A percentile compares a stretch with the other conserved stretches of the same genome.
phyloP scores from a whole-genome alignment of 2,888 invertebrate species.

The Eremobia ochroleuca region DNA sequence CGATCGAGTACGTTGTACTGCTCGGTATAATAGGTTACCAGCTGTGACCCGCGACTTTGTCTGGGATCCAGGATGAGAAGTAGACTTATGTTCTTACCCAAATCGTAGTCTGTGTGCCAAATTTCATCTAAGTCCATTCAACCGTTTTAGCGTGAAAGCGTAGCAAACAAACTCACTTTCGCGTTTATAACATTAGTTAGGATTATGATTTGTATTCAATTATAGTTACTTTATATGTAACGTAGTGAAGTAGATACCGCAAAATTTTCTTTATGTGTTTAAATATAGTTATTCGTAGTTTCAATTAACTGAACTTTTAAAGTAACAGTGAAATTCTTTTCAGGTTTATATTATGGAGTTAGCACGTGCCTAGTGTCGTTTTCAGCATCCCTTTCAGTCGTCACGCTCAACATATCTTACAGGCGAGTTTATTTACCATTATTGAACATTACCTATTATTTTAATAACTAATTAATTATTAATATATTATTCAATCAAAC shows the following conservation, averaged over 20 bases:
- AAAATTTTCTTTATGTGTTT: background rate
- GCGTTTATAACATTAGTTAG: background rate
- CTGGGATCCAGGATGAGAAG: background rate
- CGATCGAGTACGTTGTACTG: background rate
- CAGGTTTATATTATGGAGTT: conserved; percentile 96
- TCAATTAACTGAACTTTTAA: background rate
- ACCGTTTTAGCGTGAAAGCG: background rate
- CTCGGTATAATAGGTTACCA: background rate
- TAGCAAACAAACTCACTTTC: background rate
- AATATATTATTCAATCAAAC: conserved; percentile 39
- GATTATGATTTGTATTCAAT: background rate
- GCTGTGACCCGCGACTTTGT: background rate
- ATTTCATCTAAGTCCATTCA: background rate
- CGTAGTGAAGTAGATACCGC: background rate
- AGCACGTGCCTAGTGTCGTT: conserved; percentile 96
- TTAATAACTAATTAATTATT: conserved; percentile 16
- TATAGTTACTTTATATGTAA: background rate
- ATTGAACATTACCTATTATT: conserved; percentile 12
- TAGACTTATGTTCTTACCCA: background rate
- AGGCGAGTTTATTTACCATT: conserved; percentile 83
- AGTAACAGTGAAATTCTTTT: conserved; percentile 68
- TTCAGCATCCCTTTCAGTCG: conserved; percentile 95
- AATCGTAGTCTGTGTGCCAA: background rate
- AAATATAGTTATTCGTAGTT: background rate
- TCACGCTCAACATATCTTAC: conserved; percentile 96